Evolutionary conservation across 2,113 vertebrate genomes (phyloP).

Genomic region (Tychaedon coryphoeus): DNA sequence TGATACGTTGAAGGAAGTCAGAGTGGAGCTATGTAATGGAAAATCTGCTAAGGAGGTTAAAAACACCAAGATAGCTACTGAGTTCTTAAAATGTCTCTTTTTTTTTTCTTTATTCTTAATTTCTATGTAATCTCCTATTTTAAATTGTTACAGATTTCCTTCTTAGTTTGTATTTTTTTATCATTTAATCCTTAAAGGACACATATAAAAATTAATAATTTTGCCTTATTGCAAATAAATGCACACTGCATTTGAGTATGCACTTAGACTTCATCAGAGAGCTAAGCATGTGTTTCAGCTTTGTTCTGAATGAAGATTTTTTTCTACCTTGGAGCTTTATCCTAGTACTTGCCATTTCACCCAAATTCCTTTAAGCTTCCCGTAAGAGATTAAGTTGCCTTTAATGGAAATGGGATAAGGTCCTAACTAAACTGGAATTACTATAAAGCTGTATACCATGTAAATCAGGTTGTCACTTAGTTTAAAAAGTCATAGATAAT

Average conservation of each 20-base stretch:
- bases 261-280: not conserved
- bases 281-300: not conserved
- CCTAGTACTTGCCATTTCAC: not conserved
- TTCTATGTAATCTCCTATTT: not conserved
- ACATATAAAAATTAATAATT: not conserved
- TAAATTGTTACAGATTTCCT: not conserved
- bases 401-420: not conserved
- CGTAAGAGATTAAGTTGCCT: not conserved
- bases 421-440: constrained; percentile 20
- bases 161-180: not conserved
- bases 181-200: not conserved
- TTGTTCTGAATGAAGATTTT: not conserved
- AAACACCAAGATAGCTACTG: not conserved
- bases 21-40: not conserved
- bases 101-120: not conserved
- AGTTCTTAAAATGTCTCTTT: not conserved
- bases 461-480: constrained; percentile 45
- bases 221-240: not conserved
- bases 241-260: not conserved
- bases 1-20: not conserved
- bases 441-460: not conserved
- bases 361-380: constrained; percentile 14
- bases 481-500: constrained; percentile 31
- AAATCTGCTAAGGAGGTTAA: not conserved
- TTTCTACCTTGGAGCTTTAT: not conserved